Evolutionary conservation across 92 coral and sea anemone species (phyloP).

Genomic region (Umimayanthus kanabou): DNA sequence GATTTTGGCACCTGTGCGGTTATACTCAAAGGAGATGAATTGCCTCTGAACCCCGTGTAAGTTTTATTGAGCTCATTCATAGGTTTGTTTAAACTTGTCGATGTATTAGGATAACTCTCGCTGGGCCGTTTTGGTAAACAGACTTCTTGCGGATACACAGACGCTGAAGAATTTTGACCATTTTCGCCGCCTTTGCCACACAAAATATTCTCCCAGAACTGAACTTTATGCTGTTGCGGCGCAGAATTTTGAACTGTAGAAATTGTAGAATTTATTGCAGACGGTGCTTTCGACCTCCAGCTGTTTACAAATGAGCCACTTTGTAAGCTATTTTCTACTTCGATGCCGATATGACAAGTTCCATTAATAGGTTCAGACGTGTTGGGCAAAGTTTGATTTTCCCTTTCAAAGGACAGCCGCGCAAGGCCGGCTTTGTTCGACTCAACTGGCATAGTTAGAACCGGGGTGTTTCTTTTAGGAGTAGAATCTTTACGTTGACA

Average conservation of each 20-base stretch:
- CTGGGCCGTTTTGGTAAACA: conserved; percentile 28
- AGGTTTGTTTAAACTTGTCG: conserved; percentile 21
- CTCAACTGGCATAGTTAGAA: conserved; percentile 77
- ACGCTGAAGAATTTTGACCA: neutral
- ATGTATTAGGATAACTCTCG: neutral
- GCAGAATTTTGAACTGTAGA: neutral
- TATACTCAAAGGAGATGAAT: neutral
- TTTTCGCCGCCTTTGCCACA: neutral
- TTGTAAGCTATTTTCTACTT: conserved; percentile 38
- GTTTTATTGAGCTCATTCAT: neutral
- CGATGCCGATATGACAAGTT: conserved; percentile 23
- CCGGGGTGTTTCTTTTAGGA: conserved; percentile 57
- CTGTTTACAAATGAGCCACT: conserved; percentile 35
- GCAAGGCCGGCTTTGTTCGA: conserved; percentile 54
- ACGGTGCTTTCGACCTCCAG: neutral
- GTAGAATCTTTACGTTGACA: conserved; percentile 48
- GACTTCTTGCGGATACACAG: neutral
- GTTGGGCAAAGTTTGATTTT: conserved; percentile 66
- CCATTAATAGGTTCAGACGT: conserved; percentile 19
- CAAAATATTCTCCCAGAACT: neutral
- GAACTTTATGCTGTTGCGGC: neutral
- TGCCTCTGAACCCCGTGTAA: neutral
- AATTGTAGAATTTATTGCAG: neutral
- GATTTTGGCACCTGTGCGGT: neutral
- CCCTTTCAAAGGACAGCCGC: conserved; percentile 39